phyloP scores from a whole-genome alignment of 2,113 vertebrate genomes.

The Spilogale gracilis region DNA sequence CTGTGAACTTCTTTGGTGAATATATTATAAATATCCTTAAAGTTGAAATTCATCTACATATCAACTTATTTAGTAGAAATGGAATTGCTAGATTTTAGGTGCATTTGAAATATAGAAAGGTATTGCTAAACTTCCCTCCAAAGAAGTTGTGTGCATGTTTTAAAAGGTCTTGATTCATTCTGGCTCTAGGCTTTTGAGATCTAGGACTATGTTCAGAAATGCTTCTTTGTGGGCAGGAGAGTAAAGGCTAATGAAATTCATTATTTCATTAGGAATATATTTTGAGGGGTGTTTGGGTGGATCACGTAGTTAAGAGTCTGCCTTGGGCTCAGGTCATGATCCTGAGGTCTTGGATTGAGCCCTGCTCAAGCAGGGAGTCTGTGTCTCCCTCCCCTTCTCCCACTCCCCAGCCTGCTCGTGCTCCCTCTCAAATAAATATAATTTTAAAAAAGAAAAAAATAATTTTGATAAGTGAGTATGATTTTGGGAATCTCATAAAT shows the following conservation, averaged over 20 bases:
- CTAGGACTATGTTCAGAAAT: not conserved
- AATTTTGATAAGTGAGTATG: slow-evolving; percentile 14
- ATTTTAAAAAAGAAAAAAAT: not conserved
- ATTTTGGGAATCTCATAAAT: slow-evolving; percentile 58
- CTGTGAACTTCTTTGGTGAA: not conserved
- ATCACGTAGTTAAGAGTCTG: not conserved
- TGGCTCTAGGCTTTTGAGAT: not conserved
- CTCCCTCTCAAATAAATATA: not conserved
- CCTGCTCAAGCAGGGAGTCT: not conserved
- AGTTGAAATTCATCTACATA: not conserved
- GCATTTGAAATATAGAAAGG: not conserved
- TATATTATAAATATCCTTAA: not conserved
- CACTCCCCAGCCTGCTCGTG: not conserved
- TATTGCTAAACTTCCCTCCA: not conserved
- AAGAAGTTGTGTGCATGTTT: slow-evolving; percentile 23
- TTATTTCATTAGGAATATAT: not conserved
- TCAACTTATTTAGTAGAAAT: slow-evolving; percentile 35
- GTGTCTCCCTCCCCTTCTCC: not conserved
- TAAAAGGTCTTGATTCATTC: not conserved
- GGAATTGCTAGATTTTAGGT: slow-evolving; percentile 4
- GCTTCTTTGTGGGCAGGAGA: not conserved
- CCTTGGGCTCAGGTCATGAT: not conserved
- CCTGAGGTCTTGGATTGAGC: not conserved
- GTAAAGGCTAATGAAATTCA: not conserved
- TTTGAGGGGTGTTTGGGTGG: not conserved